Evolutionary conservation across 2,113 vertebrate genomes (phyloP).

Genomic region (Hymenochirus boettgeri): DNA sequence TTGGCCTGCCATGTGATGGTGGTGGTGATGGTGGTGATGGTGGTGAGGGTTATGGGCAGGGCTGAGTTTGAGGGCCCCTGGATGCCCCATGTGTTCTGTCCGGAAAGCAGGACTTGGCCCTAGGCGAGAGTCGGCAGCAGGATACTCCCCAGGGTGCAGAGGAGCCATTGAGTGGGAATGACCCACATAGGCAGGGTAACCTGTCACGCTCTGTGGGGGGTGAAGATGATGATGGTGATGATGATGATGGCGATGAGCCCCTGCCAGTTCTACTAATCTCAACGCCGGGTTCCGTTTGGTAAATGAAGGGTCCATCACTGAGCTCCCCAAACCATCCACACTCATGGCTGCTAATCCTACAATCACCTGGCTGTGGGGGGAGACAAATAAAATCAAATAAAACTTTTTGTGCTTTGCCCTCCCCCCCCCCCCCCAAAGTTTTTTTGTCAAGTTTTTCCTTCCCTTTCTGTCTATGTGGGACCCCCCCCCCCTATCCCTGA

Average conservation of each 20-base stretch:
- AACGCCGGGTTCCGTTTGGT: conserved; percentile 81
- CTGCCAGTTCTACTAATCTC: conserved; percentile 85
- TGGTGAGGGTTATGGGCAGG: conserved; percentile 75
- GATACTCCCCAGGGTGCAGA: conserved; percentile 75
- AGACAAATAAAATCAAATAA: conserved; percentile 72
- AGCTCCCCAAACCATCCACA: conserved; percentile 78
- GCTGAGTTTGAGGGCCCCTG: conserved; percentile 83
- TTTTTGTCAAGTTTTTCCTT: conserved; percentile 37
- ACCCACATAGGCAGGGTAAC: conserved; percentile 79
- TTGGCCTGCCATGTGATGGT: conserved; percentile 79
- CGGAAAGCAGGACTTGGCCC: conserved; percentile 75
- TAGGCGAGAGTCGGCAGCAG: conserved; percentile 77
- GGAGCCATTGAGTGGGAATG: conserved; percentile 77
- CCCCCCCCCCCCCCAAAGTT: conserved; percentile 37
- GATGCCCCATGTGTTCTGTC: conserved; percentile 86
- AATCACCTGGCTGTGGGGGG: conserved; percentile 80
- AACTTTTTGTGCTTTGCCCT: conserved; percentile 52
- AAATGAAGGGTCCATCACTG: conserved; percentile 82
- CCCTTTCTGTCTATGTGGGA: conserved; percentile 73
- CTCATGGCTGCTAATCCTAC: conserved; percentile 80
- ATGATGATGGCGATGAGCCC: conserved; percentile 76
- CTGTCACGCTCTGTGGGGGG: conserved; percentile 84
- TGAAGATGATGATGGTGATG: conserved; percentile 52
- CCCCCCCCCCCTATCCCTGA: conserved; percentile 77
- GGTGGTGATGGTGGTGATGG: conserved; percentile 62